Percentiles rank a stretch among this genome's conserved stretches.
Conservation (phyloP, 2,888 invertebrate genomes). For the Scelioninae gen. 1 region DNA sequence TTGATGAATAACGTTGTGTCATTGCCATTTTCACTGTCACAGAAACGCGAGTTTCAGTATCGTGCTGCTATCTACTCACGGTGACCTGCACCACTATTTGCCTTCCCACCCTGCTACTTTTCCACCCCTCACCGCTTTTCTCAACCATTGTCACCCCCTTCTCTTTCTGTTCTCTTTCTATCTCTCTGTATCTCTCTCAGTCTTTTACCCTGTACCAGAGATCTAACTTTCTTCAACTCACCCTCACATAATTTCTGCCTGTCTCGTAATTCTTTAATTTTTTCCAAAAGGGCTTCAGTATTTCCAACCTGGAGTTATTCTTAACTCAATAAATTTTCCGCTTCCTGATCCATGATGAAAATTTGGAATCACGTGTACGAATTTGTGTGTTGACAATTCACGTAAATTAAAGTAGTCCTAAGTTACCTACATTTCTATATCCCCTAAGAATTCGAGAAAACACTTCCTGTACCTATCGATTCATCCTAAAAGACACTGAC, state of each 20-base stretch:
- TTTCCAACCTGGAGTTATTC: conserved; percentile 6
- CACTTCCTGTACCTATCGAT: not conserved
- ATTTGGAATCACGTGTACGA: conserved; percentile 11
- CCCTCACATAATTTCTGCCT: conserved; percentile 32
- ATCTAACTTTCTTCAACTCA: conserved; percentile 50
- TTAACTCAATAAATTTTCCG: conserved; percentile 14
- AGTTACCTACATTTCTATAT: conserved; percentile 6
- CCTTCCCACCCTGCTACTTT: conserved; percentile 38
- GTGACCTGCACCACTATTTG: conserved; percentile 73
- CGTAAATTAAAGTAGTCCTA: not conserved
- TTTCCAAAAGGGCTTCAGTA: conserved; percentile 13
- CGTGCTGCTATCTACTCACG: conserved; percentile 74
- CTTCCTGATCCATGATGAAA: conserved; percentile 11
- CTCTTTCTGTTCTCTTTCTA: too few relatives aligned
- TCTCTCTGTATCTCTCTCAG: conserved; percentile 23
- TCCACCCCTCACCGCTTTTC: conserved; percentile 51
- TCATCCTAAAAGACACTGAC: not conserved
- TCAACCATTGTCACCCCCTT: conserved; percentile 57
- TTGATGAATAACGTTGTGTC: conserved; percentile 54
- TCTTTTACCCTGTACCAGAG: conserved; percentile 19
- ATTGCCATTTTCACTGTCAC: conserved; percentile 70
- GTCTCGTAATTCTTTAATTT: conserved; percentile 56
- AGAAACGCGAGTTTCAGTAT: conserved; percentile 45
- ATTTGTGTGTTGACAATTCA: conserved; percentile 9
- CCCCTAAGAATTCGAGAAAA: conserved; percentile 6